Base-by-base conservation (phyloP, 1,140 invertebrate species). In the Asbolus verrucosus region DNA sequence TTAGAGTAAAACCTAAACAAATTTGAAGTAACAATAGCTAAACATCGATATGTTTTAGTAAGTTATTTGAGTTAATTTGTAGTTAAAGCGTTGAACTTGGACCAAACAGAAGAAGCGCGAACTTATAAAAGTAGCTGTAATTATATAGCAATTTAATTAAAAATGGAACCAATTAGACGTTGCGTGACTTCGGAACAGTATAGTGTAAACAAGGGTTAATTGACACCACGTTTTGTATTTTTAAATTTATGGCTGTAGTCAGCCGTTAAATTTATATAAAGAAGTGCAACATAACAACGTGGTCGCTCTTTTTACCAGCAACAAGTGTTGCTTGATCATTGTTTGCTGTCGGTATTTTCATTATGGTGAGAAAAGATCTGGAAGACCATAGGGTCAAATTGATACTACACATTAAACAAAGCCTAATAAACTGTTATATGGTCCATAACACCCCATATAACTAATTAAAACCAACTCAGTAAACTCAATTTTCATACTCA, bases 311-410 rank as follows among this genome's bases (percentile, higher is more conserved):
- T 36, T 36, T 36, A 36, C 33, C 5, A 36, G 15, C 41, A 41
- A 41, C 16, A 50, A 50, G 18, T 50, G 43, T 21, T 2, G 21
- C 19, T 27, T 54, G 19, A 14, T 27, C 11, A 11, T 36, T 11
- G 33, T 36, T 36, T 54, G 11, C n/a, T 24, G 46, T 4, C 46
- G 46, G 46, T 21, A 46, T 46, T 11, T 54, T 54, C 46, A 54
- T 27, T 54, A 21, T 54, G 46, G 19, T 50, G 43, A 50, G 43
- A 50, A 50, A 50, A 50, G 19, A 54, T 21, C 46, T 54, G n/a
- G 11, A 36, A 3, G 46, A 27, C 46, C 6, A 27, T 27, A 13
- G 19, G 43, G 43, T 19, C 43, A 50, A 24, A 30, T 54, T 30
- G 11, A 13, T 36, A 4, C n/a, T 36, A 36, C n/a, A n/a, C 33